Percentiles rank a stretch among this genome's conserved stretches.
These are phyloP conservation scores for Nasonia oneida DNA, from an alignment of 2,888 invertebrate genomes.

Conservation along the genomic window DNA sequence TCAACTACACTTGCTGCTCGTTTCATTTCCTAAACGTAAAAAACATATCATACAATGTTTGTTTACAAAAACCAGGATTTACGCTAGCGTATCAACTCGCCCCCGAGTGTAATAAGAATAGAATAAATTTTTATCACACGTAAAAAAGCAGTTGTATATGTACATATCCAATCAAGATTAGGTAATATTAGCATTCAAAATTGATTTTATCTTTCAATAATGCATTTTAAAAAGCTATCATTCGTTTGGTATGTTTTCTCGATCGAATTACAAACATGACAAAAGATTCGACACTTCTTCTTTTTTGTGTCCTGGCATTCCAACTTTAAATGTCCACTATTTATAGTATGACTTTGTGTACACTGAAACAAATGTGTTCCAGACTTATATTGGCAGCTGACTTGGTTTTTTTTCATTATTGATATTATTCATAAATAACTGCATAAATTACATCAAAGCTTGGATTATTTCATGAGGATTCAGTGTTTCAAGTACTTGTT, in stretches of 20 bases:
- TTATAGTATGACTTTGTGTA: constrained; percentile 47
- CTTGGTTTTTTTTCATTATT: constrained; percentile 66
- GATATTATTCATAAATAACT: constrained; percentile 73
- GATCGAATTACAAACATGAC: constrained; percentile 62
- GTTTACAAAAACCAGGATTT: constrained; percentile 78
- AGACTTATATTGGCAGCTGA: constrained; percentile 61
- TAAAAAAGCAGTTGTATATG: constrained; percentile 78
- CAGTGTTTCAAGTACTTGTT: constrained; percentile 58
- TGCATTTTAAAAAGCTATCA: constrained; percentile 68
- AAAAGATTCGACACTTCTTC: constrained; percentile 57
- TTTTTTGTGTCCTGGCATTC: constrained; percentile 55
- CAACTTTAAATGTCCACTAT: constrained; percentile 47
- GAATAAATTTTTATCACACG: constrained; percentile 75
- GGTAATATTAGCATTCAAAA: constrained; percentile 73
- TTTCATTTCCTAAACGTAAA: constrained; percentile 66
- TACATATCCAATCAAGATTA: constrained; percentile 76
- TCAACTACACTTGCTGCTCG: constrained; percentile 70
- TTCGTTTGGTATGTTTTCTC: constrained; percentile 69
- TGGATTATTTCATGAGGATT: constrained; percentile 69
- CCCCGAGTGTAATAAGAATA: constrained; percentile 74
- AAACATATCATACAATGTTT: constrained; percentile 75
- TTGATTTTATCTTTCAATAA: constrained; percentile 63
- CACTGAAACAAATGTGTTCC: constrained; percentile 43
- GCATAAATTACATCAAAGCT: constrained; percentile 71
- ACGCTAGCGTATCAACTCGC: constrained; percentile 76